These are phyloP conservation scores for Sipha flava DNA, from an alignment of 1,140 invertebrate species.

Conservation along the genomic window DNA sequence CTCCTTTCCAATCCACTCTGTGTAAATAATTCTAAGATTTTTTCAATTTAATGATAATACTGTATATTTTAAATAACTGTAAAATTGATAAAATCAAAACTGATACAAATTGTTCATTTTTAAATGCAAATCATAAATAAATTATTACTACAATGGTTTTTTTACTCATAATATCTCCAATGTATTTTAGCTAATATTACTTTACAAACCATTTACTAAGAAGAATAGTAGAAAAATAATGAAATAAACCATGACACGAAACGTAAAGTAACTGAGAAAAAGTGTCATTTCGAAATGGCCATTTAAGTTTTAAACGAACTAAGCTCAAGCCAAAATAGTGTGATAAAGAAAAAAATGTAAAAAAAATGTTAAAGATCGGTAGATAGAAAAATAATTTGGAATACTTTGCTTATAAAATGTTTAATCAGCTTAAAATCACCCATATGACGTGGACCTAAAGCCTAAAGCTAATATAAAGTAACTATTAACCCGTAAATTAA, in stretches of 20 bases:
- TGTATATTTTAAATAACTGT: not conserved
- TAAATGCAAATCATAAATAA: too few relatives aligned
- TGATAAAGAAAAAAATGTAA: not conserved
- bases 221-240: too few relatives aligned
- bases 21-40: not conserved
- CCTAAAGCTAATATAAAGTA: not conserved
- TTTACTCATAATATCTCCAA: too few relatives aligned
- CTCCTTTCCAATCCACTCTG: not conserved
- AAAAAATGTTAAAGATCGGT: not conserved
- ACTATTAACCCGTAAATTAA: not conserved
- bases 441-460: not conserved
- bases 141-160: too few relatives aligned
- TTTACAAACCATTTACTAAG: too few relatives aligned
- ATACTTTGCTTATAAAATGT: not conserved
- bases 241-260: too few relatives aligned
- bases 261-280: too few relatives aligned
- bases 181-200: too few relatives aligned
- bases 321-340: too few relatives aligned
- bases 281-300: too few relatives aligned
- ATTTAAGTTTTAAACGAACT: too few relatives aligned
- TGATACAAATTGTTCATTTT: too few relatives aligned
- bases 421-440: not conserved
- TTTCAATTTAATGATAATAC: not conserved
- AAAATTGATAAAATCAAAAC: not conserved
- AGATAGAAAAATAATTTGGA: not conserved